Evolutionary conservation across 2,113 vertebrate species (phyloP).

Genomic region (Chitala chitala): DNA sequence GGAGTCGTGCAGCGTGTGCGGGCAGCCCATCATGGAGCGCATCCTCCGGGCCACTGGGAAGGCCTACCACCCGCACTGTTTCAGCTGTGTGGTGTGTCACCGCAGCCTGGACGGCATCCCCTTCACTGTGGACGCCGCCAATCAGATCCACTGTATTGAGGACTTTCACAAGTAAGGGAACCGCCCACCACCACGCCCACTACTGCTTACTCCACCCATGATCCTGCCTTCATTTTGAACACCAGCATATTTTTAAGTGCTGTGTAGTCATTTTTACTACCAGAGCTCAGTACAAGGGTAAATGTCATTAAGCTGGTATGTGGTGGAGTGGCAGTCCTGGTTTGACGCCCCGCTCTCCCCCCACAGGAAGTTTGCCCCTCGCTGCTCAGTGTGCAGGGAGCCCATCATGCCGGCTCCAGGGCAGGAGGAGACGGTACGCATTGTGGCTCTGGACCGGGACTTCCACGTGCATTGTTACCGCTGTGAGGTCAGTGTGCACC

Average conservation of each 20-base stretch:
- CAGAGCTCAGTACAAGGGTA: no score
- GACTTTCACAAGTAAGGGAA: constrained; percentile 91
- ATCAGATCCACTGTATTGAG: constrained; percentile 97
- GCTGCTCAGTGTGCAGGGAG: constrained; percentile 91
- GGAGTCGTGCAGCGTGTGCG: constrained; percentile 89
- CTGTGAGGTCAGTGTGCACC: constrained; percentile 78
- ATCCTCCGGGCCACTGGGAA: constrained; percentile 94
- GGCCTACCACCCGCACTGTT: constrained; percentile 96
- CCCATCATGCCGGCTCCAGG: constrained; percentile 94
- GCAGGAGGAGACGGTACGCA: constrained; percentile 95
- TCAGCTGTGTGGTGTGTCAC: constrained; percentile 92
- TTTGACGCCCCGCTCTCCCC: neutral
- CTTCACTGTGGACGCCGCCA: constrained; percentile 89
- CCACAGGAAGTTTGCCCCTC: constrained; percentile 89
- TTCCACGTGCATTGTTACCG: constrained; percentile 98
- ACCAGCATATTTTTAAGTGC: no score
- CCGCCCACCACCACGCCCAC: neutral
- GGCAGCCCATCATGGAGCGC: constrained; percentile 94
- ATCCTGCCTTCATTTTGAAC: neutral
- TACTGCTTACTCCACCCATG: neutral
- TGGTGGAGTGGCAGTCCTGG: neutral
- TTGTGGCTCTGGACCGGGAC: constrained; percentile 93
- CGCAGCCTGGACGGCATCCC: constrained; percentile 95
- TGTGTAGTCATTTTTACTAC: no score
- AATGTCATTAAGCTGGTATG: no score